phyloP scores from a whole-genome alignment of 2,888 invertebrate genomes.

The Sturmia bella region DNA sequence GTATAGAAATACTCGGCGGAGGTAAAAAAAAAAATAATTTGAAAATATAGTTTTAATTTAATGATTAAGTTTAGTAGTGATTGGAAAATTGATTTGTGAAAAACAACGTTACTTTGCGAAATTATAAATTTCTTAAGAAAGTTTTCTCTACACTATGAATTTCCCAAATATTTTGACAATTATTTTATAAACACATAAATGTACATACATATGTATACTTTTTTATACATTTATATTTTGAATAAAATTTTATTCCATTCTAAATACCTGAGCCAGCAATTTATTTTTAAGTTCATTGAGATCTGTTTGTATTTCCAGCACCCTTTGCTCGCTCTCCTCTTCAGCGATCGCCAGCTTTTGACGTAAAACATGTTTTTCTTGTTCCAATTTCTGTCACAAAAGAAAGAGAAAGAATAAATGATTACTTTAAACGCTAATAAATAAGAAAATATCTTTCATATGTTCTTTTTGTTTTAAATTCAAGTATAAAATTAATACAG shows the following conservation, averaged over 20 bases:
- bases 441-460: background rate
- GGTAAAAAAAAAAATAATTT: too few species aligned
- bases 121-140: too few species aligned
- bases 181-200: too few species aligned
- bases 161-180: too few species aligned
- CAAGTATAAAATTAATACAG: background rate
- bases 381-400: constrained; percentile 90
- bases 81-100: too few species aligned
- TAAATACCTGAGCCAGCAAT: constrained; percentile 86
- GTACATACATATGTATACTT: background rate
- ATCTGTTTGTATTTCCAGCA: constrained; percentile 94
- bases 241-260: background rate
- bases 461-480: background rate
- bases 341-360: constrained; percentile 92
- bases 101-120: too few species aligned
- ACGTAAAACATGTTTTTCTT: constrained; percentile 94
- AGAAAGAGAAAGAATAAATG: constrained; percentile 43
- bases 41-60: too few species aligned
- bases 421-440: constrained; percentile 15
- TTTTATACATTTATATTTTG: background rate
- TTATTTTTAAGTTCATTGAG: constrained; percentile 90
- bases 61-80: too few species aligned
- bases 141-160: too few species aligned
- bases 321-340: constrained; percentile 93
- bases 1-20: too few species aligned